These are phyloP conservation scores for Smutsia temminckii DNA, from an alignment of 2,797 vertebrate species.

Conservation along the genomic window DNA sequence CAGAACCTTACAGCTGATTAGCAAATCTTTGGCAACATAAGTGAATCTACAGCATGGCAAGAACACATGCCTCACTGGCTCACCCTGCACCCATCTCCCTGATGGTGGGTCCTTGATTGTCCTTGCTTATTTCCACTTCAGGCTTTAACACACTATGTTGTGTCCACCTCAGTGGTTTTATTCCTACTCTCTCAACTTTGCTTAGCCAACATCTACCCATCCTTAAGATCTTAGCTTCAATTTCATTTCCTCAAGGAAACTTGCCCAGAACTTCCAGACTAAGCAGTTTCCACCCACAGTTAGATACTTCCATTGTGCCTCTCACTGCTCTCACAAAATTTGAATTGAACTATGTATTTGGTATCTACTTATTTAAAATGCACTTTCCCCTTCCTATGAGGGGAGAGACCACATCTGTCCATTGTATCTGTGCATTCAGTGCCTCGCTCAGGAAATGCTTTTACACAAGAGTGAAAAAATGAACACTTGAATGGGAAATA, in stretches of 20 bases:
- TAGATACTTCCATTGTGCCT: neutral
- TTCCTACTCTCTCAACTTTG: neutral
- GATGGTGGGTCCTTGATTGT: neutral
- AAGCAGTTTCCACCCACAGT: neutral
- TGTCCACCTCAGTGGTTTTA: neutral
- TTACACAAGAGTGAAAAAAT: neutral
- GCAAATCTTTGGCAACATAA: neutral
- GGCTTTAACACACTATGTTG: neutral
- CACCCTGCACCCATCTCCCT: neutral
- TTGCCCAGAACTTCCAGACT: neutral
- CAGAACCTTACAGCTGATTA: accelerated
- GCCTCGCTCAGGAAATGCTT: neutral
- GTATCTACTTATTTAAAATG: neutral
- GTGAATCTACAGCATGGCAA: neutral
- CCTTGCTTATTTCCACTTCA: neutral
- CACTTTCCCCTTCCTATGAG: neutral
- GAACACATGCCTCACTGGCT: neutral
- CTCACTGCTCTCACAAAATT: neutral
- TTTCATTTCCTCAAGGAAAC: neutral
- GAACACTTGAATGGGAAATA: neutral
- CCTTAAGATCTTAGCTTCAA: neutral
- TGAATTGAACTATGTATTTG: neutral
- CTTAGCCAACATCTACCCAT: neutral
- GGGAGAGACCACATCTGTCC: neutral
- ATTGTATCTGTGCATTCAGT: neutral